Conservation (phyloP, 1,140 invertebrate genomes). For the Drosophila jambulina region DNA sequence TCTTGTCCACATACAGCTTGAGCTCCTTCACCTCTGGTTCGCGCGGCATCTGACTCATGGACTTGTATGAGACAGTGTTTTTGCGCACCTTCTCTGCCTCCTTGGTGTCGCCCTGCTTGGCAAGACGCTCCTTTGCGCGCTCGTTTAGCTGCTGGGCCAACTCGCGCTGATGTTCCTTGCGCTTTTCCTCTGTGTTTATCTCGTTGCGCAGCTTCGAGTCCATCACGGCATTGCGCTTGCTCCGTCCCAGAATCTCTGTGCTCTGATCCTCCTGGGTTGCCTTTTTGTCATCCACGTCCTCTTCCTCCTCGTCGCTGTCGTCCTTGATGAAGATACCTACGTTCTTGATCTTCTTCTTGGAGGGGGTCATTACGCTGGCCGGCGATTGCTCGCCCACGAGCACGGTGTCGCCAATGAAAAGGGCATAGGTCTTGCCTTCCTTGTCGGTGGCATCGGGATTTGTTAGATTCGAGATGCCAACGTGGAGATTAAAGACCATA, state of each 20-base stretch:
- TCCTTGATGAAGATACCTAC: constrained; percentile 98
- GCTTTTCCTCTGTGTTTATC: constrained; percentile 97
- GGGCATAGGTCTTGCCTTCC: constrained; percentile 95
- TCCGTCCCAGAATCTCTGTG: constrained; percentile 90
- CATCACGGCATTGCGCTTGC: constrained; percentile 96
- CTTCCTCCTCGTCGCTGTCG: constrained; percentile 94
- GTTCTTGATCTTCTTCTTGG: constrained; percentile 98
- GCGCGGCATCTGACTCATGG: constrained; percentile 94
- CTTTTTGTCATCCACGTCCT: constrained; percentile 90
- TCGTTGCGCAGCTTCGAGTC: constrained; percentile 98
- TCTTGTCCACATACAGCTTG: constrained; percentile 98
- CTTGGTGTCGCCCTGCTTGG: constrained; percentile 93
- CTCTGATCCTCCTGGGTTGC: constrained; percentile 86
- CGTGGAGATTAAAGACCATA: constrained; percentile 98
- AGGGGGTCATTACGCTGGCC: constrained; percentile 95
- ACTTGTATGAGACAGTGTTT: constrained; percentile 98
- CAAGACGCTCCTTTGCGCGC: constrained; percentile 95
- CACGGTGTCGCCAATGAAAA: constrained; percentile 99
- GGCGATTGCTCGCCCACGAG: constrained; percentile 94
- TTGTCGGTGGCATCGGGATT: constrained; percentile 94
- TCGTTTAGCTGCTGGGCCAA: constrained; percentile 96
- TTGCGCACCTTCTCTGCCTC: constrained; percentile 97
- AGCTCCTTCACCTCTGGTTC: constrained; percentile 97
- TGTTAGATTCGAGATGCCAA: constrained; percentile 95
- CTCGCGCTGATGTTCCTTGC: constrained; percentile 98